Base-by-base conservation (phyloP, 2,888 invertebrate genomes). In the Lasioglossum calceatum region DNA sequence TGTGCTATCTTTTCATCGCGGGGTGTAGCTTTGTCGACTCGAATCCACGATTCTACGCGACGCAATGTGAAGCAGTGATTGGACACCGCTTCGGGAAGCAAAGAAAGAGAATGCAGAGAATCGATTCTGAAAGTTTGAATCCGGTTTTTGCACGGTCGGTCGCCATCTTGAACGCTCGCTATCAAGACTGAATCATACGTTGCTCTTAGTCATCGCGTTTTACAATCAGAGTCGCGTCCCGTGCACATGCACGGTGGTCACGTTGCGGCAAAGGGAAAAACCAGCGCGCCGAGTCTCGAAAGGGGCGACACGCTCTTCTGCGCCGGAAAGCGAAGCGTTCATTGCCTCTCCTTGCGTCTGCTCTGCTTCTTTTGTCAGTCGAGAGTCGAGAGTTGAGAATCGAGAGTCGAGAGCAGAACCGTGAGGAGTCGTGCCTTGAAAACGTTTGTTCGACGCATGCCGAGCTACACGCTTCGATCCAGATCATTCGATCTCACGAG, bases 291-390 rank as follows among this genome's bases (percentile, higher is more conserved):
- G 71, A 73, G 88, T 80, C 84, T 84, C 81, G 86, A 88, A 89
- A 88, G 89, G 91, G 88, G 89, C 88, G 91, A 92, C 91, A 94
- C 93, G 93, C 92, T 94, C 92, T 93, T 94, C 92, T 93, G 94
- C 93, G 91, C 91, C 92, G 92, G 93, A 94, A 94, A 94, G 93
- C 93, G 93, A 94, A 94, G 93, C 92, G 92, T 91, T 90, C 89
- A 70, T 81, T 82, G 82, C 54, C 83, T 86, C 87, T 88, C 79
- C 79, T 79, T 74, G 78, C 64, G 82, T 72, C 83, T 77, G 75
- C 76, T 54, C 54, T n/a, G 54, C 54, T 91, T 90, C 86, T 90
- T 90, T 90, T 88, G 84, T 82, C 54, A 80, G 79, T 64, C 64
- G 76, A n/a, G 61, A 54, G 50, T 19, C 5, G 50, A 50, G 50